Percentiles rank a stretch among this genome's conserved stretches.
Conservation (phyloP, 2,888 invertebrate species). For the Merodon equestris region DNA sequence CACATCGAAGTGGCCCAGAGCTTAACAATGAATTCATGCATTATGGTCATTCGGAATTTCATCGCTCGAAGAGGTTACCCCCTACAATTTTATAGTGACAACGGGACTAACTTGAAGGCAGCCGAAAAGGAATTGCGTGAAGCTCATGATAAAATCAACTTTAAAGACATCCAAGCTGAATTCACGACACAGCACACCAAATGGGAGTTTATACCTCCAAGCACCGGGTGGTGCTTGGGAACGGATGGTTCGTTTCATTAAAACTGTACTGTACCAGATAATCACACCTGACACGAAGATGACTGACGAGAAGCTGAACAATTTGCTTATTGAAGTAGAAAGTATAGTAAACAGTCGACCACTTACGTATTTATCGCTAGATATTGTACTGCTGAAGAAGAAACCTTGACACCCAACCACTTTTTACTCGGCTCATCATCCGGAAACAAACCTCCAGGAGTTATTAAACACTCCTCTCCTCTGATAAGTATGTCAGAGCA, state of each 20-base stretch:
- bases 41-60: constrained; percentile 35
- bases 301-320: constrained; percentile 41
- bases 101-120: constrained; percentile 23
- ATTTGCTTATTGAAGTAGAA: constrained; percentile 50
- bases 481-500: constrained; percentile 69
- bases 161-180: constrained; percentile 11
- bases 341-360: constrained; percentile 54
- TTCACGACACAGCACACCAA: constrained; percentile 20
- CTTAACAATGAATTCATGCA: constrained; percentile 28
- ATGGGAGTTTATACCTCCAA: constrained; percentile 49
- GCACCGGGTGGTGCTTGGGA: constrained; percentile 50
- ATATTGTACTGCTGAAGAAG: constrained; percentile 65
- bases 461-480: constrained; percentile 50
- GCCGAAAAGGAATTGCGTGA: constrained; percentile 44
- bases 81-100: constrained; percentile 20
- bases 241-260: constrained; percentile 51
- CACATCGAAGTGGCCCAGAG: constrained; percentile 44
- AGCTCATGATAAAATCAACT: constrained; percentile 15
- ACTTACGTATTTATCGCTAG: constrained; percentile 60
- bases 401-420: constrained; percentile 73
- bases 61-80: constrained; percentile 28
- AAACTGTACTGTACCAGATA: constrained; percentile 30
- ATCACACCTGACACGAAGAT: constrained; percentile 27
- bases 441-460: constrained; percentile 54
- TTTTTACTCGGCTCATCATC: constrained; percentile 70